Conservation (phyloP, 2,797 vertebrate species). For the Lacerta agilis region DNA sequence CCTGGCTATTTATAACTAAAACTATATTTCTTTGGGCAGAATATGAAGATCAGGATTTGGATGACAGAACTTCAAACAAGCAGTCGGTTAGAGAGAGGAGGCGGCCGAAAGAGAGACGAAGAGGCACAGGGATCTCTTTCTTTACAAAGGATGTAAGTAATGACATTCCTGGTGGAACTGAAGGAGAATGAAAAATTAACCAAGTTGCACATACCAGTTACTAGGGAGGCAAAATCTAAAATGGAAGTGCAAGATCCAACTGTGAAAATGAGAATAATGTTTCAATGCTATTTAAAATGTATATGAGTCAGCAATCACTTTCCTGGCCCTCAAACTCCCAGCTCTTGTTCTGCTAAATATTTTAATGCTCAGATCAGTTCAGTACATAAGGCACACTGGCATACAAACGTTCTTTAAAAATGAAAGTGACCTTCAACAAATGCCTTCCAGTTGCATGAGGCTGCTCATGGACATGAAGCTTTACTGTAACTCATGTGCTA, state of each 20-base stretch:
- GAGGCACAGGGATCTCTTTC: slow-evolving; percentile 76
- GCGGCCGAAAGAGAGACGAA: slow-evolving; percentile 70
- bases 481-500: no score
- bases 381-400: background rate
- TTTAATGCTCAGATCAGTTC: background rate
- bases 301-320: no score
- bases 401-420: background rate
- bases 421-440: no score
- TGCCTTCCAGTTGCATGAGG: background rate
- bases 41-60: slow-evolving; percentile 76
- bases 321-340: no score
- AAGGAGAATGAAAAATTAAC: background rate
- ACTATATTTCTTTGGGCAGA: slow-evolving; percentile 70
- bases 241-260: background rate
- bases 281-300: background rate
- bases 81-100: slow-evolving; percentile 75
- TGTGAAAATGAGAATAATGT: background rate
- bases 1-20: slow-evolving; percentile 56
- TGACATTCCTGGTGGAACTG: background rate
- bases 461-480: background rate
- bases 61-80: slow-evolving; percentile 70
- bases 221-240: background rate
- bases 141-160: slow-evolving; percentile 80
- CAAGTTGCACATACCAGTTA: background rate
- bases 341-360: no score